phyloP scores from a whole-genome alignment of 1,140 invertebrate genomes.

The Drosophila willistoni region DNA sequence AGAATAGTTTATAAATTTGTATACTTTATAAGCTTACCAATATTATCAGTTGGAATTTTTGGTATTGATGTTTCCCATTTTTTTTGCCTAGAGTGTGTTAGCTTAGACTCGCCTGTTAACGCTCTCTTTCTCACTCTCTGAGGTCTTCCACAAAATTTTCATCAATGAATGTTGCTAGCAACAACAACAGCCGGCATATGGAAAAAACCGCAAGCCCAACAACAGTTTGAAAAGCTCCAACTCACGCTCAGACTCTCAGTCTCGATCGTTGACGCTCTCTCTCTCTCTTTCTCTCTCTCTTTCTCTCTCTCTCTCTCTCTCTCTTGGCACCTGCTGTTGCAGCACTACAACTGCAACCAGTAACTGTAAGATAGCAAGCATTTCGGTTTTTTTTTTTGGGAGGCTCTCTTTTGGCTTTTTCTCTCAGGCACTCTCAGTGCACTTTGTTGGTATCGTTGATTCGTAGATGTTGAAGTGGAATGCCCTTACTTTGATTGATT shows the following conservation, averaged over 20 bases:
- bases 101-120: not conserved
- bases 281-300: too few species aligned
- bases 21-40: too few species aligned
- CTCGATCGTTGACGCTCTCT: conserved; percentile 1
- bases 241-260: conserved; percentile 19
- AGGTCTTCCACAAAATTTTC: conserved; percentile 50
- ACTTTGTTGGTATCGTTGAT: conserved; percentile 54
- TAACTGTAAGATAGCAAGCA: not conserved
- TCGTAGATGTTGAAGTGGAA: conserved; percentile 59
- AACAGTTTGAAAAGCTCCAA: conserved; percentile 61
- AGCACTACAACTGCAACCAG: conserved; percentile 33
- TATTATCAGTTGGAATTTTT: not conserved
- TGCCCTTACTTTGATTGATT: conserved; percentile 72
- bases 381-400: conserved; percentile 18
- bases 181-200: conserved; percentile 68
- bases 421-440: conserved; percentile 37
- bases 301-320: not conserved
- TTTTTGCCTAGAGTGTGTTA: conserved; percentile 44
- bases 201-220: conserved; percentile 44
- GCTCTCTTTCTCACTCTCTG: conserved; percentile 17
- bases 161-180: conserved; percentile 69
- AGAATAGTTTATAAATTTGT: too few species aligned
- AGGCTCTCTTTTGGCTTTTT: conserved; percentile 11
- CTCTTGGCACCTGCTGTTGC: conserved; percentile 53
- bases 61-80: conserved; percentile 21